Base-by-base conservation (phyloP, 2,113 vertebrate genomes). In the Amphiprion ocellaris region DNA sequence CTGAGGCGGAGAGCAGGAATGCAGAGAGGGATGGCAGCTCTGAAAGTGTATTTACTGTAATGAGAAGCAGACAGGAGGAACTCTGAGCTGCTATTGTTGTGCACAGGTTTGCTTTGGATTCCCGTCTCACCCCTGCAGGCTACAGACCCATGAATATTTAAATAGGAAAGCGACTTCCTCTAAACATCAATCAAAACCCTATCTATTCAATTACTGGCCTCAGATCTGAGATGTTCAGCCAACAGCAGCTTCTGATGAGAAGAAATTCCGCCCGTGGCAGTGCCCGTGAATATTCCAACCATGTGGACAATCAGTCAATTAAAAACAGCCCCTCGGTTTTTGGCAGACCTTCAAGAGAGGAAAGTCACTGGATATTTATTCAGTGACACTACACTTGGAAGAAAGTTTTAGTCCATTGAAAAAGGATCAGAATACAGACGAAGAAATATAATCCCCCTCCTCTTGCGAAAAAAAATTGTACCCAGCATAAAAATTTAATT, bases 91-190 rank as follows among this genome's bases (percentile, higher is more conserved):
- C 89, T 86, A 82, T 91, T 92, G 90, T 90, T 93, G 90, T 87
- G 77, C 83, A 56, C 87, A 87, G 83, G 89, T 92, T 90, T 79
- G 81, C 89, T 86, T 86, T 87, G 87, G 88, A 90, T 91, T 92
- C 83, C 63, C 37, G 65, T 74, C 87, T 83, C 68, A 61, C 78
- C 88, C 90, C 92, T 91, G 88, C 81, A 83, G 92, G 92, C 91
- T 85, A 82, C 76, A 84, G 56, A 72, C 1, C 70, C 89, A 94
- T 94, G 91, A 92, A 94, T 94, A 94, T 94, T 92, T 93, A 91
- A 93, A 90, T 85, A 81, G 91, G 82, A 90, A 87, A 81, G 85
- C 71, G 83, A 92, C 92, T 93, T 94, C 92, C 92, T 93, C 82
- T 63, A 85, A 89, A 92, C 93, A 93, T 94, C 92, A 91, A 90